Base-by-base conservation (phyloP, 2,797 vertebrate species). In the Enteromius trimaculatus region DNA sequence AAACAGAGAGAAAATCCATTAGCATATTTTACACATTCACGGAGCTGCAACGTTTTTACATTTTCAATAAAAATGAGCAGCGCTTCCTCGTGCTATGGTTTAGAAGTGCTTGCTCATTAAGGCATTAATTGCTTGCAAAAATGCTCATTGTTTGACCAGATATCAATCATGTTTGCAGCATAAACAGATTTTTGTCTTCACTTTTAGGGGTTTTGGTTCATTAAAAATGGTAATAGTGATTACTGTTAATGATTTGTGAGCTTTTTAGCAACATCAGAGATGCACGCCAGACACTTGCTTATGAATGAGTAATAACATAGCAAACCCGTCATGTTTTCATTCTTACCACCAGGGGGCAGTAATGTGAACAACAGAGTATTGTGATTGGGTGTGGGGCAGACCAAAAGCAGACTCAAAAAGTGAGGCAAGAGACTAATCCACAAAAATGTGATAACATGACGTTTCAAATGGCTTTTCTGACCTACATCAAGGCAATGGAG, bases 401-500 rank as follows among this genome's bases (percentile, higher is more conserved):
- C 71, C 23, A 70, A 69, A 70, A 66, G 70, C 85, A 47, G 78
- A 79, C 65, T 77, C 2, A 23, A 80, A 64, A 83, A 70, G 31
- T 58, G 66, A 74, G 2, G 60, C 39, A 81, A 82, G 37, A 71
- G 76, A 51, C 44, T 62, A 51, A 84, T 66, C 75, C 68, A 64
- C 60, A 87, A 79, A 69, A 86, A 79, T 87, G 68, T 82, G 58
- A 81, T 53, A 74, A 74, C 39, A 49, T 44, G 74, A 77, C n/a
- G 9, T 80, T 83, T 79, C 47, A 82, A 74, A 79, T 82, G 76
- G 39, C 76, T 79, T 70, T 70, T 84, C 17, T 66, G 47, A 77
- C 83, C 79, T 44, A 83, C 53, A 79, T 53, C 16, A 53, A 53
- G n/a, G 44, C 75, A 44, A 19, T 16, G 13, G 13, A 49, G 0